Evolutionary conservation across 2,113 vertebrate genomes (phyloP).

Genomic region (Pomatostomus ruficeps): DNA sequence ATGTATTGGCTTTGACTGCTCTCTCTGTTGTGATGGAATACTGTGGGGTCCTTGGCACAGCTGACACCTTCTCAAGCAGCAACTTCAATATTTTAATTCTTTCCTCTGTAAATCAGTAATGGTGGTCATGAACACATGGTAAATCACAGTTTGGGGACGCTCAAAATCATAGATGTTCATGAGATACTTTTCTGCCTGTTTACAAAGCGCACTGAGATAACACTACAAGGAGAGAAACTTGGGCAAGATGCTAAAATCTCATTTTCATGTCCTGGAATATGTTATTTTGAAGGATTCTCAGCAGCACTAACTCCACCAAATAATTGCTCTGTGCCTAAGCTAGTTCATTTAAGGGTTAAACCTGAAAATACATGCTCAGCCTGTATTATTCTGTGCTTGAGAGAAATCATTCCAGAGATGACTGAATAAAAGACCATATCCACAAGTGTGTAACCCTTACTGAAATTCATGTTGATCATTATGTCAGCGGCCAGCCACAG

Average conservation of each 20-base stretch:
- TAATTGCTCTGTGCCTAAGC: neutral
- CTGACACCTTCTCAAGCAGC: neutral
- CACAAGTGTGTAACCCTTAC: neutral
- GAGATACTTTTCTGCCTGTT: neutral
- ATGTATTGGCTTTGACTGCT: neutral
- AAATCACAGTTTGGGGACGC: neutral
- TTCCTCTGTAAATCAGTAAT: neutral
- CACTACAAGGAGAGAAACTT: neutral
- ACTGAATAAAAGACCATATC: neutral
- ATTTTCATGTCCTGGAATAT: neutral
- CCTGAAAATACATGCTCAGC: neutral
- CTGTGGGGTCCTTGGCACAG: neutral
- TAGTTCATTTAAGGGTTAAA: neutral
- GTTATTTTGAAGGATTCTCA: neutral
- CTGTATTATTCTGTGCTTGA: neutral
- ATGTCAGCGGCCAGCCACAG: neutral
- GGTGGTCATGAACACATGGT: neutral
- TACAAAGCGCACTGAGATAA: neutral
- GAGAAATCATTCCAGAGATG: neutral
- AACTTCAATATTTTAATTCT: neutral
- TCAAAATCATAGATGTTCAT: rapidly evolving
- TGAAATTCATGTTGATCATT: neutral
- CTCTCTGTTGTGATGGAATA: neutral
- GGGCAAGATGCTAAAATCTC: neutral
- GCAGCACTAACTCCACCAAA: neutral